Evolutionary conservation across 2,797 vertebrate species (phyloP).

Genomic region (Cephalopachus bancanus): DNA sequence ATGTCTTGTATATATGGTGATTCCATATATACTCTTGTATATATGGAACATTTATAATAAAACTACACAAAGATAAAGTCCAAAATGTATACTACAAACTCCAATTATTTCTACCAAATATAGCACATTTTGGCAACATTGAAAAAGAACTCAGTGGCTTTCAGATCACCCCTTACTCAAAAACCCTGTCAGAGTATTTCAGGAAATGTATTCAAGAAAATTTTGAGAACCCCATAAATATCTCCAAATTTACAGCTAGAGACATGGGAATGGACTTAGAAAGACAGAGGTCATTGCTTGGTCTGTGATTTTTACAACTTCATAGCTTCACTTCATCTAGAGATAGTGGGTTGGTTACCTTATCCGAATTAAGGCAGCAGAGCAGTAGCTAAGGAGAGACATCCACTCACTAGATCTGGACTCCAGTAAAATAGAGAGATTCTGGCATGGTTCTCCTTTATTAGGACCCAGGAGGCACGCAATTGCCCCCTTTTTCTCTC

Average conservation of each 20-base stretch:
- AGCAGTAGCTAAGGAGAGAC: neutral
- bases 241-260: neutral
- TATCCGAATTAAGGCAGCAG: neutral
- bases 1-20: neutral
- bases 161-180: conserved; percentile 17
- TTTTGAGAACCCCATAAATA: neutral
- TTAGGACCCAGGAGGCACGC: neutral
- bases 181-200: neutral
- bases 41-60: neutral
- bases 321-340: neutral
- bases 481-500: neutral
- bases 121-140: neutral
- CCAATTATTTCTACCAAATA: neutral
- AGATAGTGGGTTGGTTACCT: neutral
- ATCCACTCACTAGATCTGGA: neutral
- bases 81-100: neutral
- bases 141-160: neutral
- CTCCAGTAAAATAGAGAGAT: neutral
- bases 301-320: neutral
- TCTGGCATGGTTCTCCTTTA: neutral
- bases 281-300: neutral
- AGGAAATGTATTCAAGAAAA: neutral
- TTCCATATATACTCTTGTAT: neutral
- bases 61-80: neutral
- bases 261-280: neutral